Base-by-base conservation (phyloP, 1,140 invertebrate genomes). In the Frieseomelitta varia region DNA sequence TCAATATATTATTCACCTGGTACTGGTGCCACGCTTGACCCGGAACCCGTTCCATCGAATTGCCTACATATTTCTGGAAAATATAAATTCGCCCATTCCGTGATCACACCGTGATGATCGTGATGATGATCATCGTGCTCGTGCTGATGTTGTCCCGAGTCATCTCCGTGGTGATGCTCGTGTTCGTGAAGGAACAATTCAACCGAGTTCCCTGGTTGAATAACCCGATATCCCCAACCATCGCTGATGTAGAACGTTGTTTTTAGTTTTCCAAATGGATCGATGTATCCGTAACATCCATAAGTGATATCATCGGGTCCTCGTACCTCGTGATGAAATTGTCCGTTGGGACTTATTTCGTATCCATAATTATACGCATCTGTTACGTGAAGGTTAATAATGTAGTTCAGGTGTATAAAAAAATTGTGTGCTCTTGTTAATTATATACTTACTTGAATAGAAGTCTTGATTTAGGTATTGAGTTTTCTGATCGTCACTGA, bases 181-280 rank as follows among this genome's bases (percentile, higher is more conserved):
- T 91, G 90, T 56, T 93, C 76, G 12, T 94, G 96, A 14, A 96
- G 95, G 90, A 96, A 97, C 4, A 97, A 92, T 93, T 97, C 97
- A 21, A 97, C 96, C 0, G 96, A 95, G 82, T 97, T 95, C 58
- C 96, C 95, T 0, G 97, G 96, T 85, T 96, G 95, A 0, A 97
- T 96, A 0, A 97, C 96, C 85, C 97, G 93, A 91, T 97, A 98
- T 63, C 97, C 97, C 95, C 97, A 97, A 68, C 96, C 96, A 93
- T 98, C 97, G 76, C 97, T 97, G 3, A 98, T 94, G 88, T 97
- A 98, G 93, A 97, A 97, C 51, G 97, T 97, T 55, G 96, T 96
- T 65, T 96, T 95, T 6, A 97, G 92, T 85, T 96, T 95, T 34
- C 96, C 96, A 69, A 96, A 95, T 2, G 97, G 96, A 91, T 97